Evolutionary conservation across 2,888 invertebrate genomes (phyloP), one percentile per base, ranked within the genome.

Genomic region (Parasteatoda lunata): DNA sequence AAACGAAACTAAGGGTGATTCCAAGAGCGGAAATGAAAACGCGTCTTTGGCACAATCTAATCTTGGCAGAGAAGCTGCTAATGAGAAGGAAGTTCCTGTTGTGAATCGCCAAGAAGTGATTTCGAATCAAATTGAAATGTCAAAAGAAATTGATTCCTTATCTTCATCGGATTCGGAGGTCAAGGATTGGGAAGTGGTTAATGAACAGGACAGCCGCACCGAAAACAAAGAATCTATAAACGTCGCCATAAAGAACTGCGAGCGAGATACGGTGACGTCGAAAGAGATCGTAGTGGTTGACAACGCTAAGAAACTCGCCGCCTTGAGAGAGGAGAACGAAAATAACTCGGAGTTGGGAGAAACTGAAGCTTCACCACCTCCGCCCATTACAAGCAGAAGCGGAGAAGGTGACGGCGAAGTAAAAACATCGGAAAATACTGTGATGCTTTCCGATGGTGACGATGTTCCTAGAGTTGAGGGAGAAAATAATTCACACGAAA

Each of bases 381-480:
- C 79, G 47, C 51, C 51, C 51, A 73, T 54, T 75, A 15, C 49
- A 47, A 77, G 64, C 59, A 69, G n/a, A 11, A 65, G 9, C 13
- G 66, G 48, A 47, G 66, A 68, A 49, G 48, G 47, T 8, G 66
- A 59, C 77, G n/a, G 59, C 68, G 59, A 59, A 45, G 9, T 48
- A 13, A 75, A 73, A 69, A 66, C 47, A 73, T 54, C 59, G 30
- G 75, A 69, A 68, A 52, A 78, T 49, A 45, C 52, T 66, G 70
- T 72, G 80, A 72, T 84, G 86, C 70, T 83, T 78, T 76, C 88
- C 51, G 78, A 85, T 59, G 76, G 85, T 47, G 75, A 76, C 71
- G 76, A 83, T 71, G 65, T 45, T 51, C 30, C 52, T 68, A n/a
- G 51, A 70, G 5, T 9, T 13, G 59, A 79, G 64, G 51, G 15